A percentile compares a stretch with the other conserved stretches of the same genome.
phyloP scores from a whole-genome alignment of 2,113 vertebrate genomes.

The Cryptomyrus ogoouensis region DNA sequence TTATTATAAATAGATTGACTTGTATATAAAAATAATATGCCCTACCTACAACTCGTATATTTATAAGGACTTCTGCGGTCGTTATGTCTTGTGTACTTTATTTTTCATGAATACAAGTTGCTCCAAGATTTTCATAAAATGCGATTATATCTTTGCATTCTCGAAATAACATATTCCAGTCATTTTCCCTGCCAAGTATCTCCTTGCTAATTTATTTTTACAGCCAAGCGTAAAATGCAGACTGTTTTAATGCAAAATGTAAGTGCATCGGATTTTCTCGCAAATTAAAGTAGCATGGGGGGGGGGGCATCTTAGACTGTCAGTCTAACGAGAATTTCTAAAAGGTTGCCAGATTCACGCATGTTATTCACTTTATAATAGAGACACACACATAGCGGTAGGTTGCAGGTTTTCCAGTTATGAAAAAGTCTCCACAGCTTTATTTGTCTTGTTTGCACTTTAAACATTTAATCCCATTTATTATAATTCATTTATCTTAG shows the following conservation, averaged over 20 bases:
- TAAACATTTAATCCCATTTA: not conserved
- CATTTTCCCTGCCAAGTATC: not conserved
- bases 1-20: not conserved
- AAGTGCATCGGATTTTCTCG: constrained; percentile 36
- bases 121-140: not conserved
- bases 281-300: constrained; percentile 26
- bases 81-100: not conserved
- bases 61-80: not conserved
- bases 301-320: not conserved
- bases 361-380: not conserved
- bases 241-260: constrained; percentile 23
- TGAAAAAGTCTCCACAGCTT: not conserved
- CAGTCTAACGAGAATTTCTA: not conserved
- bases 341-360: not conserved
- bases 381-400: not conserved
- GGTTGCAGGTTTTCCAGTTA: not conserved
- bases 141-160: not conserved
- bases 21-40: not conserved
- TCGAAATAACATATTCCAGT: not conserved
- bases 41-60: not conserved
- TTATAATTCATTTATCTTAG: not conserved
- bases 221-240: not conserved
- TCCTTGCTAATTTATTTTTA: not conserved
- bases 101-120: not conserved
- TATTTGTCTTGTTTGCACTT: not conserved